Percentiles rank a stretch among this genome's conserved stretches.
phyloP scores from a whole-genome alignment of 2,113 vertebrate genomes.

The Syngnathoides biaculeatus region DNA sequence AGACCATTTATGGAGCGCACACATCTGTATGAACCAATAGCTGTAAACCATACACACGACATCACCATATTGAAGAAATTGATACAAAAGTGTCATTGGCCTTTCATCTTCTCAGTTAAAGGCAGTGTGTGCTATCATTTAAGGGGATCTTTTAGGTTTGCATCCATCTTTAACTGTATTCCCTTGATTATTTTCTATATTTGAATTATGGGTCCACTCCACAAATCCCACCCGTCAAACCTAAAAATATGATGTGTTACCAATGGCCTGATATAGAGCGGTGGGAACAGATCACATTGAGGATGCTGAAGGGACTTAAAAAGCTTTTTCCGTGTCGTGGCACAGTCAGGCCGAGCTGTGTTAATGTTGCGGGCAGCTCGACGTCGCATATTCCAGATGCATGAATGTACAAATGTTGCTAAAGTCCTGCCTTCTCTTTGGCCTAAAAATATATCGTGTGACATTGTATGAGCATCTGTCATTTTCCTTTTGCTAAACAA shows the following conservation, averaged over 20 bases:
- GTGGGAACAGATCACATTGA: slow-evolving; percentile 41
- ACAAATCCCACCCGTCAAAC: slow-evolving; percentile 30
- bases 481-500: background rate
- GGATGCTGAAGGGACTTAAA: background rate
- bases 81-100: background rate
- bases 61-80: background rate
- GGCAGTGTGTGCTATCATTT: background rate
- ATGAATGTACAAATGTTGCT: slow-evolving; percentile 16
- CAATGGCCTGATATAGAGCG: slow-evolving; percentile 41
- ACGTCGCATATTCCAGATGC: slow-evolving; percentile 18
- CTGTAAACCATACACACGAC: background rate
- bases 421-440: background rate
- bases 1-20: too few relatives aligned
- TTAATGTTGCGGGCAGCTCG: slow-evolving; percentile 21
- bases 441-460: slow-evolving; percentile 16
- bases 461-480: background rate
- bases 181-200: slow-evolving; percentile 24
- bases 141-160: background rate
- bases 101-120: background rate
- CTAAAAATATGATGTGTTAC: slow-evolving; percentile 36
- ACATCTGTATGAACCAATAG: too few relatives aligned
- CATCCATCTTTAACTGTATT: background rate
- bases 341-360: slow-evolving; percentile 12
- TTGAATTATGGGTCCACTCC: slow-evolving; percentile 46
- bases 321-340: background rate